Conservation (phyloP, 2,888 invertebrate species). For the Ormia ochracea region DNA sequence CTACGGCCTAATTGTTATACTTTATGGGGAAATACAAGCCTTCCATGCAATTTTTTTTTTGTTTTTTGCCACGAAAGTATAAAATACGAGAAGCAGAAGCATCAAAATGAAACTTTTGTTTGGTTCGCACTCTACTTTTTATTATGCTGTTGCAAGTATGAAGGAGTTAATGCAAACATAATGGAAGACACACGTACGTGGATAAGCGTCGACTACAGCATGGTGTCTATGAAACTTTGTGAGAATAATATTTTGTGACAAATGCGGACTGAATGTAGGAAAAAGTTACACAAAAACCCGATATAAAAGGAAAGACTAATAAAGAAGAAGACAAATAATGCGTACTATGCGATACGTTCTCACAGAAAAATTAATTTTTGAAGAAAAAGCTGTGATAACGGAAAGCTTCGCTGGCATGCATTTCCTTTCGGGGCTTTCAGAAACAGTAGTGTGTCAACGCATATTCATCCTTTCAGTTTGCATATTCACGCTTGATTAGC, state of each 20-base stretch:
- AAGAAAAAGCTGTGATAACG: neutral
- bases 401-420: neutral
- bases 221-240: slow-evolving; percentile 4
- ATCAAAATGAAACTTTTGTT: slow-evolving; percentile 33
- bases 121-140: neutral
- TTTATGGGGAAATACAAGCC: slow-evolving; percentile 26
- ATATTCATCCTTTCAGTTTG: too few relatives aligned
- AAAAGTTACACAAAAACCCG: slow-evolving; percentile 7
- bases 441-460: too few relatives aligned
- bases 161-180: slow-evolving; percentile 36
- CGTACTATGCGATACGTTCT: slow-evolving; percentile 14
- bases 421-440: too few relatives aligned
- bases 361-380: neutral
- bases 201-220: neutral
- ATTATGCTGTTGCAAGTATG: slow-evolving; percentile 3
- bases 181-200: neutral
- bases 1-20: neutral
- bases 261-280: neutral
- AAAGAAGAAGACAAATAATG: slow-evolving; percentile 40
- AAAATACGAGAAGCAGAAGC: slow-evolving; percentile 25
- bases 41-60: slow-evolving; percentile 17
- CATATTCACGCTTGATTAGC: too few relatives aligned
- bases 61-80: neutral
- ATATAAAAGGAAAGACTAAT: slow-evolving; percentile 12
- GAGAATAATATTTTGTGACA: slow-evolving; percentile 50